Evolutionary conservation across 2,888 invertebrate species (phyloP), one percentile per base, ranked within the genome.

Genomic region (Lordiphosa fenestrarum): DNA sequence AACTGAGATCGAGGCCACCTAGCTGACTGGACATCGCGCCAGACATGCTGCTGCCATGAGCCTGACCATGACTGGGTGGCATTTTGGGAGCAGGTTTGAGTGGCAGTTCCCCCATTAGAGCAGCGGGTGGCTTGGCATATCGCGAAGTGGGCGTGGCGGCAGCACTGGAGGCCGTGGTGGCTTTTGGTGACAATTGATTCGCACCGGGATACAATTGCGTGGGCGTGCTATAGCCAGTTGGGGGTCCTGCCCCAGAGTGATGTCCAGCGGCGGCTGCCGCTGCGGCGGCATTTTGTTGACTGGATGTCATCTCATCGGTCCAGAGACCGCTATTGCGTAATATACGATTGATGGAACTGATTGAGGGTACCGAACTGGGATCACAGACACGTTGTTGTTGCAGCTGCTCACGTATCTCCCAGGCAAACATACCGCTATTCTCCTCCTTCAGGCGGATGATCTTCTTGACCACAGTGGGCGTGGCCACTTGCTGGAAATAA

Each of bases 391-490:
- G 92, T 84, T 97, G 97, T 42, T 95, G 93, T 53, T 98, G 93
- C 68, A 98, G 91, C 80, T 96, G 94, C 89, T 98, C 95, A 0
- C 98, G 92, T 69, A 98, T 98, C 91, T 98, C 98, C 97, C 98
- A 98, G 7, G 98, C 98, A 89, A 98, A 98, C 94, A 98, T 95
- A 4, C 96, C 96, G 0, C 98, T 98, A 89, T 98, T 97, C 88
- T 98, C 97, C 86, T 96, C 96, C 88, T 98, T 98, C 82, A 97
- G 93, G 4, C 97, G 94, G 33, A 98, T 92, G 74, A 98, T 98
- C 91, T 97, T 96, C 91, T 97, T 95, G 10, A 98, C 97, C 0
- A 98, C 97, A 0, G 96, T 96, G 1, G 98, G 98, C 3, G 98
- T 98, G 65, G 98, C 97, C 66, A 98, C 98, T 96, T 98, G 96